Base-by-base conservation (phyloP, 2,888 invertebrate genomes). In the Hermaeophaga mercurialis region DNA sequence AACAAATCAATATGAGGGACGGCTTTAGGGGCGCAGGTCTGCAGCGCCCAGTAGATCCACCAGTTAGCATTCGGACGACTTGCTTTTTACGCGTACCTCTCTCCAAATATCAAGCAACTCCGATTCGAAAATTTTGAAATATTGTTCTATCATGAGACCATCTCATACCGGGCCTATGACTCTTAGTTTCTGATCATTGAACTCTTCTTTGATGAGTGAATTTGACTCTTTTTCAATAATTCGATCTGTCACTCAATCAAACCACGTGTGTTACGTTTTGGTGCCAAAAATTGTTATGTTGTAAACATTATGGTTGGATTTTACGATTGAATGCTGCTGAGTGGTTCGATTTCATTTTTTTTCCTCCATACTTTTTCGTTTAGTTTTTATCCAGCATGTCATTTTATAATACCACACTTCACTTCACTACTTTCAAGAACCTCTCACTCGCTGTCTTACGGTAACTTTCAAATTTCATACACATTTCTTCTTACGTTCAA, bases 51-150 rank as follows among this genome's bases (percentile, higher is more conserved):
- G 77, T 73, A 79, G 73, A 73, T 69, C 71, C 70, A 73, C 78
- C 78, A 76, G 80, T 83, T 81, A 81, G 80, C 78, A 82, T 81
- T 80, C 82, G 79, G 81, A 80, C 79, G 70, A 72, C 73, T 70
- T 67, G 70, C 70, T 68, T 67, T 69, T 63, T 70, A 70, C 72
- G 71, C 50, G 50, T 24, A 43, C 43, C 43, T 43, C 43, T 43
- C 43, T 43, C 43, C 43, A 11, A 24, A 12, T 24, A 24, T 6
- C 43, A 26, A 19, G 19, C 18, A 43, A 5, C 26, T 43, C 26
- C 43, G 24, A 41, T 49, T 46, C 56, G 56, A 41, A 41, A 15
- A 11, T 17, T 9, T 26, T 8, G 12, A 26, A 43, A 43, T n/a
- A 18, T 24, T 41, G 6, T 8, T 12, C 14, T 24, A 14, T 24